A percentile compares a stretch with the other conserved stretches of the same genome.
phyloP scores from a whole-genome alignment of 2,113 vertebrate genomes.

The Chascanopsetta lugubris region DNA sequence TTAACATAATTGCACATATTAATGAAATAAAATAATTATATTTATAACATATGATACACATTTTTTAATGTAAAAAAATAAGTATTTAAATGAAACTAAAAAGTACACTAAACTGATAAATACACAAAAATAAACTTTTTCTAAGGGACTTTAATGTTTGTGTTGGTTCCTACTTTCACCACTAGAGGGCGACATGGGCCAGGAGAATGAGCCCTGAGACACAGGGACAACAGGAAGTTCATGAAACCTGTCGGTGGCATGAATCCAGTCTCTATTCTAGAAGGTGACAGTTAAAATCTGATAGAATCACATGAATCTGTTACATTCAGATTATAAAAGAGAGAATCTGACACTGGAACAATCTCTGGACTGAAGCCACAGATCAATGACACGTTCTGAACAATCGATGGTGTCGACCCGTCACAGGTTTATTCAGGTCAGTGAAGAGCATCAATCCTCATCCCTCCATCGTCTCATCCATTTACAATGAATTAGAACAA shows the following conservation, averaged over 20 bases:
- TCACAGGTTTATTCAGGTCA: constrained; percentile 44
- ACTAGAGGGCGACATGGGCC: constrained; percentile 61
- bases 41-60: no score
- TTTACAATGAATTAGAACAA: constrained; percentile 24
- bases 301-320: not conserved
- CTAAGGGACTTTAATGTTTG: not conserved
- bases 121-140: no score
- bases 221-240: no score
- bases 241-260: no score
- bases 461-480: constrained; percentile 11
- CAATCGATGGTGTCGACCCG: constrained; percentile 23
- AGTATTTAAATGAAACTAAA: no score
- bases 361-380: not conserved
- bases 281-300: not conserved
- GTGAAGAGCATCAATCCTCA: constrained; percentile 37
- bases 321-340: not conserved
- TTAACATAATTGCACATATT: no score
- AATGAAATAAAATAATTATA: no score
- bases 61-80: no score
- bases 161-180: constrained; percentile 2
- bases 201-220: not conserved
- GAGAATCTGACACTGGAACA: not conserved
- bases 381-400: constrained; percentile 14
- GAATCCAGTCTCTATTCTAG: no score
- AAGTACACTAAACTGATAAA: no score